These are phyloP conservation scores for Eurypyga helias DNA, from an alignment of 2,113 vertebrate species.

Conservation along the genomic window DNA sequence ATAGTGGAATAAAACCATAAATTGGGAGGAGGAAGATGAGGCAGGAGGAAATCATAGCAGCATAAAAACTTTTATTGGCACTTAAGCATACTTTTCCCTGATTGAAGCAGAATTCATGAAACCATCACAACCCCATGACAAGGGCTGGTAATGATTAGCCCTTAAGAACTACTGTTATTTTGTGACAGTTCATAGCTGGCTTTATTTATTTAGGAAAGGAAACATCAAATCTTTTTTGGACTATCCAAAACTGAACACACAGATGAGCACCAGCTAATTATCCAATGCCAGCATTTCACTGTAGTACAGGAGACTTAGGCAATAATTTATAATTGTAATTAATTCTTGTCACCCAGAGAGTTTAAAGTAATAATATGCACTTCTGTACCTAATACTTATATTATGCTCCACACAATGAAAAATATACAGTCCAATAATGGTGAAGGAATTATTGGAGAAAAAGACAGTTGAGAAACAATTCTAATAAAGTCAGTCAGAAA, in stretches of 20 bases:
- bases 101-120: slow-evolving; percentile 75
- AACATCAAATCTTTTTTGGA: slow-evolving; percentile 43
- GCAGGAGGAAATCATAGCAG: slow-evolving; percentile 57
- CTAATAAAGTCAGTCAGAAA: neutral
- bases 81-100: slow-evolving; percentile 68
- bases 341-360: slow-evolving; percentile 23
- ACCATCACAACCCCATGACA: slow-evolving; percentile 59
- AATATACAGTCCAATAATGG: neutral
- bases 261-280: slow-evolving; percentile 29
- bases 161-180: slow-evolving; percentile 60
- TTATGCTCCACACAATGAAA: neutral
- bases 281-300: slow-evolving; percentile 7
- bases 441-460: neutral
- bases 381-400: neutral
- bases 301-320: neutral
- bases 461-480: neutral
- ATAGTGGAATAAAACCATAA: slow-evolving; percentile 57
- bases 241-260: slow-evolving; percentile 7
- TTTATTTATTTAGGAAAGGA: slow-evolving; percentile 67
- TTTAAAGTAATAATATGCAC: neutral
- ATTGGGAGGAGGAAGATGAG: slow-evolving; percentile 38
- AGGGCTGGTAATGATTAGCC: slow-evolving; percentile 70
- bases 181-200: slow-evolving; percentile 56
- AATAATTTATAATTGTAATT: slow-evolving; percentile 49
- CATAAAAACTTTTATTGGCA: slow-evolving; percentile 73